Conservation (phyloP, 2,113 vertebrate species). For the Pseudopipra pipra region DNA sequence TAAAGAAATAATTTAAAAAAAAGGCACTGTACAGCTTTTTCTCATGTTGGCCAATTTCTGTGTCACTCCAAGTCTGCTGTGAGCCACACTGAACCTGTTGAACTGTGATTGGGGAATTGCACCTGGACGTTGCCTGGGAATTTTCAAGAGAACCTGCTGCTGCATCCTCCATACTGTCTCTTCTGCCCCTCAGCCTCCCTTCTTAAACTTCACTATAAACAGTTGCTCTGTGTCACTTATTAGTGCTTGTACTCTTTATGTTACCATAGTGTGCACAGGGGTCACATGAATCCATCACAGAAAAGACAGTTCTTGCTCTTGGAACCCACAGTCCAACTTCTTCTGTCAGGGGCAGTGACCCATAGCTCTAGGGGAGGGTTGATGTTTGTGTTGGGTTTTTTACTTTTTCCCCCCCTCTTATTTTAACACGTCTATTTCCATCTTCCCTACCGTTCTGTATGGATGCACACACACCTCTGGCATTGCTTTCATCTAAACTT, state of each 20-base stretch:
- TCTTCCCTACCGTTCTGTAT: neutral
- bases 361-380: neutral
- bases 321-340: neutral
- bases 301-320: neutral
- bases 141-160: neutral
- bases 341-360: neutral
- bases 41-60: neutral
- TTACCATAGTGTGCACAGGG: neutral
- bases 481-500: neutral
- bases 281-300: neutral
- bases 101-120: neutral
- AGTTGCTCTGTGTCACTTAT: accelerated
- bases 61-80: neutral
- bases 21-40: neutral
- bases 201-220: neutral
- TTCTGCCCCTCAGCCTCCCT: neutral
- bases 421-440: neutral
- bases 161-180: neutral
- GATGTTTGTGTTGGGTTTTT: neutral
- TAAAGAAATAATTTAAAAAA: neutral
- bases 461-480: neutral
- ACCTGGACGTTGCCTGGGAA: neutral
- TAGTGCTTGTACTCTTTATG: neutral
- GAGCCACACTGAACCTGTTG: slow-evolving; percentile 8
- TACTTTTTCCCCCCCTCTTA: neutral